Evolutionary conservation across 2,113 vertebrate species (phyloP), one percentile per base, ranked within the genome.

Genomic region (Rhinolophus sinicus): DNA sequence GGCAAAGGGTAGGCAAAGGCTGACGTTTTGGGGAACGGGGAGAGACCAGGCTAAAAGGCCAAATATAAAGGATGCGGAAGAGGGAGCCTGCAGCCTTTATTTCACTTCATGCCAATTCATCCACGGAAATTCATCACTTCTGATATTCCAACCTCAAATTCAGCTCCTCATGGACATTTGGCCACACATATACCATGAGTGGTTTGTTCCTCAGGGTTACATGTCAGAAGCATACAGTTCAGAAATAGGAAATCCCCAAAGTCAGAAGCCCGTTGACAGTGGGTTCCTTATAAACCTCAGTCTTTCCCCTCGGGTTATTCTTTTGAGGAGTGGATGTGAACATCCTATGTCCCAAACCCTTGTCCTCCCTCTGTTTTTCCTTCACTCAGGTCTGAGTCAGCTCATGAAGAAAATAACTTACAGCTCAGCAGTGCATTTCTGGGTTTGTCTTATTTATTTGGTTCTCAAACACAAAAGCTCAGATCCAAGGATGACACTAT

Each of bases 391-490:
- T 80, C 62, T 72, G 64, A 33, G 64, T 72, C 47, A 33, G 40
- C 87, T 95, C 58, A 35, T 50, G 90, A 97, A 52, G 73, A 90
- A 92, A 95, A 90, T 24, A 80, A 83, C 88, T 69, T 72, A 33
- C 6, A 80, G 86, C 52, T 80, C 70, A 67, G 35, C 9, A 52
- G 52, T 78, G 22, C 19, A 12, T 90, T 52, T 52, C 94, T 76
- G 40, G 28, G 40, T 95, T 86, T 93, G 69, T 90, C 54, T 87
- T 96, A 93, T 94, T 97, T 97, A 96, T 95, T 88, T 92, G 21
- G 5, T 94, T 93, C 83, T 93, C 70, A 96, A 95, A 96, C 84
- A 93, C 87, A 97, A 92, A 96, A 94, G 80, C 83, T 88, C 24
- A 47, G 54, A 85, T 58, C 14, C 40, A 95, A 84, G 56, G 72